Percentiles rank a stretch among this genome's conserved stretches.
Conservation (phyloP, 1,140 invertebrate species). For the Listronotus bonariensis region DNA sequence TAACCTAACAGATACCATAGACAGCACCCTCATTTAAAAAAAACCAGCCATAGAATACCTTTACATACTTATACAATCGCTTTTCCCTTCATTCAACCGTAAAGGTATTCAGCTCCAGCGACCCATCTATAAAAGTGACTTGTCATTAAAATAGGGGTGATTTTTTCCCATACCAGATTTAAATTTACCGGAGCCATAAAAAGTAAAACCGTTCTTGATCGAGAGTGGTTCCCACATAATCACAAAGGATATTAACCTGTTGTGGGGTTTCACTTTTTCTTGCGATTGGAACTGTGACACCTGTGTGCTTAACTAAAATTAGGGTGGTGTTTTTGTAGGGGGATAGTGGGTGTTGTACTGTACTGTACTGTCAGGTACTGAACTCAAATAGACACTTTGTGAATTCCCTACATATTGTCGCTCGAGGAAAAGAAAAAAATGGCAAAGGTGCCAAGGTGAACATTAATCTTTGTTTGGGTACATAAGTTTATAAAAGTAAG, state of each 20-base stretch:
- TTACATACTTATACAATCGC: constrained; percentile 11
- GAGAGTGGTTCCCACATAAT: constrained; percentile 49
- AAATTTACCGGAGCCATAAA: constrained; percentile 35
- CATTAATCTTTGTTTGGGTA: too few species aligned
- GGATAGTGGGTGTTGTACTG: background rate
- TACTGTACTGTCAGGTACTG: too few species aligned
- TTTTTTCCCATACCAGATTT: constrained; percentile 34
- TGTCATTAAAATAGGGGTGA: constrained; percentile 16
- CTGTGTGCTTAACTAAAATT: constrained; percentile 30
- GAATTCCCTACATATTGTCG: too few species aligned
- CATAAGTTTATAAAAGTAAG: too few species aligned
- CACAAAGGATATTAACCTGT: constrained; percentile 52
- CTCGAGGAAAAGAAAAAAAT: too few species aligned
- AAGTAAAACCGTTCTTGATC: constrained; percentile 33
- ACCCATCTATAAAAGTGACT: constrained; percentile 17
- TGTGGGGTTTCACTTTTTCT: constrained; percentile 38
- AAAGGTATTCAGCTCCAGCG: constrained; percentile 12
- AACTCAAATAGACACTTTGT: too few species aligned
- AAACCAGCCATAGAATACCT: background rate
- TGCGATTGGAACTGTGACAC: constrained; percentile 31
- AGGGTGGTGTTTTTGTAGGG: constrained; percentile 4
- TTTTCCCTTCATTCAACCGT: constrained; percentile 12
- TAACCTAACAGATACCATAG: background rate
- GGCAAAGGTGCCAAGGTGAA: too few species aligned
- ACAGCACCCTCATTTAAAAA: constrained; percentile 16